Evolutionary conservation across 2,797 vertebrate genomes (phyloP).

Genomic region (Gymnopithys bicolor): DNA sequence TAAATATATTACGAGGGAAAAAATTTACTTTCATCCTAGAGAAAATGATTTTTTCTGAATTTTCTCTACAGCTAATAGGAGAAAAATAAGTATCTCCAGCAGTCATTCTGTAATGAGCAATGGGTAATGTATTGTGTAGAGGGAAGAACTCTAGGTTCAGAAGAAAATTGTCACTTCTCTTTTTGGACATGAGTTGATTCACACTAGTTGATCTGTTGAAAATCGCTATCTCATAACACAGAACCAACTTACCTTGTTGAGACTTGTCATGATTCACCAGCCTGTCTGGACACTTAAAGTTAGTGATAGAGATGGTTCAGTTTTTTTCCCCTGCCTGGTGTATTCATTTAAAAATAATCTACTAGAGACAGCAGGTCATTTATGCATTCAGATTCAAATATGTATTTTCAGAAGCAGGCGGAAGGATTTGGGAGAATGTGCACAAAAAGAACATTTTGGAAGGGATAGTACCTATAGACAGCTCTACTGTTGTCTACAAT

Average conservation of each 20-base stretch:
- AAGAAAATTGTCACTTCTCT: neutral
- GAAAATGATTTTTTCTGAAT: neutral
- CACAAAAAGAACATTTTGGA: neutral
- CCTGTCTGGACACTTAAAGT: neutral
- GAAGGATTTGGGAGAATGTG: neutral
- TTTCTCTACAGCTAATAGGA: neutral
- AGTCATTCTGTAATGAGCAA: neutral
- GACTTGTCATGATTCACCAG: neutral
- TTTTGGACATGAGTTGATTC: neutral
- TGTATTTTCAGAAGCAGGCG: neutral
- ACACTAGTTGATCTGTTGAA: neutral
- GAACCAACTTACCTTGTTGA: neutral
- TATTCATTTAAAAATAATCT: neutral
- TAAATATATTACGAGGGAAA: neutral
- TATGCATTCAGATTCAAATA: neutral
- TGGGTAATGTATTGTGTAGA: neutral
- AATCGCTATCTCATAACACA: neutral
- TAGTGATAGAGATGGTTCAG: neutral
- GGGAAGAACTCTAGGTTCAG: neutral
- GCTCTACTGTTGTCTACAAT: neutral
- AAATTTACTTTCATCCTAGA: fast-evolving
- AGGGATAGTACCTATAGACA: neutral
- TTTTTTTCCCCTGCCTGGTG: neutral
- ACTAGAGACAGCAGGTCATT: neutral
- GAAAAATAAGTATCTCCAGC: neutral